Conservation (phyloP, 2,888 invertebrate genomes). For the Panorpa germanica region DNA sequence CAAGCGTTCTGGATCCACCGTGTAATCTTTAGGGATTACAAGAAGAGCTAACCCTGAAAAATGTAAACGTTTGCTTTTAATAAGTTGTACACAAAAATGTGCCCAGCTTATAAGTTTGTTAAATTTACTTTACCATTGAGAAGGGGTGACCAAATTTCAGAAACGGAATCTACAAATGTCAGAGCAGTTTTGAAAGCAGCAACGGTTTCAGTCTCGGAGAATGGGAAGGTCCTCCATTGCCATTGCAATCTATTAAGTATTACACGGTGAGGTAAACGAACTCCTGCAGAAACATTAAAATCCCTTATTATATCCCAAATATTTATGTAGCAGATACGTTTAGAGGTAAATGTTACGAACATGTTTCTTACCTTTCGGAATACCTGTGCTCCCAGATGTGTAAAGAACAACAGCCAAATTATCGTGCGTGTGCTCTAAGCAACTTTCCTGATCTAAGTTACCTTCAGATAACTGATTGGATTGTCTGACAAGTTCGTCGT, state of each 20-base stretch:
- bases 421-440: constrained; percentile 23
- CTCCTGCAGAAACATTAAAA: constrained; percentile 31
- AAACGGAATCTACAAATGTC: constrained; percentile 79
- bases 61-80: neutral
- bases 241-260: constrained; percentile 69
- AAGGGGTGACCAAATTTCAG: constrained; percentile 75
- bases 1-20: constrained; percentile 60
- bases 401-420: constrained; percentile 56
- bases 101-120: constrained; percentile 1
- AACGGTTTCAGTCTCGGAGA: constrained; percentile 37
- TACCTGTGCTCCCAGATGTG: constrained; percentile 79
- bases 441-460: constrained; percentile 24
- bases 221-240: constrained; percentile 76
- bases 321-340: constrained; percentile 7
- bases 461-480: constrained; percentile 25
- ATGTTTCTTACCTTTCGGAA: constrained; percentile 51
- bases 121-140: constrained; percentile 34
- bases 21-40: constrained; percentile 51
- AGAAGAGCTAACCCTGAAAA: constrained; percentile 34
- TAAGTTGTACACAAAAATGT: too few relatives aligned
- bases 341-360: constrained; percentile 1
- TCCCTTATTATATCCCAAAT: neutral
- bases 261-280: constrained; percentile 56
- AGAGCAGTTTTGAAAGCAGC: constrained; percentile 82
- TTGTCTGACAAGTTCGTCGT: constrained; percentile 29